A percentile compares a stretch with the other conserved stretches of the same genome.
These are phyloP conservation scores for Palythoa caribaeorum DNA, from an alignment of 92 coral and sea anemone species.

Conservation along the genomic window DNA sequence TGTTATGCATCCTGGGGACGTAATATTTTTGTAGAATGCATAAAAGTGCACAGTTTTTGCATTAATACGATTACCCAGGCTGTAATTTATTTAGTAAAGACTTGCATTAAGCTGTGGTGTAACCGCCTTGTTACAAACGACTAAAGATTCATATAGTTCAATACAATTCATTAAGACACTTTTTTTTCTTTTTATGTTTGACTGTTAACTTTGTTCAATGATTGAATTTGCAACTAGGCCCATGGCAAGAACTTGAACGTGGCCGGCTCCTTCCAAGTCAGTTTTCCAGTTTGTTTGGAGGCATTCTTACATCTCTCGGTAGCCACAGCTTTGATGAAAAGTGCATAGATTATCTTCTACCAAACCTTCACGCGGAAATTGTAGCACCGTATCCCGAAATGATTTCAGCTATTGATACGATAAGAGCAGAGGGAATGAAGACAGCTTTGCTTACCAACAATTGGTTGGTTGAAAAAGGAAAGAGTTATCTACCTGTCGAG, in stretches of 20 bases:
- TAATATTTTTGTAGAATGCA: too few relatives aligned
- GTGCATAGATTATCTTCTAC: slow-evolving; percentile 54
- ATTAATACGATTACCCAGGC: too few relatives aligned
- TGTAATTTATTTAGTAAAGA: too few relatives aligned
- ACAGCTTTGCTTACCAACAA: slow-evolving; percentile 95
- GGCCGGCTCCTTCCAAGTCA: slow-evolving; percentile 83
- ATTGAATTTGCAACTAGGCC: slow-evolving; percentile 58
- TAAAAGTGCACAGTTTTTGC: too few relatives aligned
- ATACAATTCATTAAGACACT: too few relatives aligned
- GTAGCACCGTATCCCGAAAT: slow-evolving; percentile 86
- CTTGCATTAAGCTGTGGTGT: too few relatives aligned
- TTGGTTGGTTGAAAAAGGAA: slow-evolving; percentile 80
- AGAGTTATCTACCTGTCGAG: slow-evolving; percentile 87
- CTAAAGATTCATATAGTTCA: too few relatives aligned
- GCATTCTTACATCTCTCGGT: slow-evolving; percentile 61
- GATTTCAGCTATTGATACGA: slow-evolving; percentile 75
- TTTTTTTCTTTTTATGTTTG: too few relatives aligned
- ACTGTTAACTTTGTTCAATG: not conserved
- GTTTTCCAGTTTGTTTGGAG: slow-evolving; percentile 76
- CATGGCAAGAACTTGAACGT: slow-evolving; percentile 87
- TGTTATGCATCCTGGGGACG: too few relatives aligned
- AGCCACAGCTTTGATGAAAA: slow-evolving; percentile 42
- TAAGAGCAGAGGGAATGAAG: slow-evolving; percentile 86
- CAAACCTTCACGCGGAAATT: slow-evolving; percentile 61
- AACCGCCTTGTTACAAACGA: too few relatives aligned